Evolutionary conservation across 1,140 invertebrate species (phyloP), one percentile per base, ranked within the genome.

Genomic region (Drosophila tristis): DNA sequence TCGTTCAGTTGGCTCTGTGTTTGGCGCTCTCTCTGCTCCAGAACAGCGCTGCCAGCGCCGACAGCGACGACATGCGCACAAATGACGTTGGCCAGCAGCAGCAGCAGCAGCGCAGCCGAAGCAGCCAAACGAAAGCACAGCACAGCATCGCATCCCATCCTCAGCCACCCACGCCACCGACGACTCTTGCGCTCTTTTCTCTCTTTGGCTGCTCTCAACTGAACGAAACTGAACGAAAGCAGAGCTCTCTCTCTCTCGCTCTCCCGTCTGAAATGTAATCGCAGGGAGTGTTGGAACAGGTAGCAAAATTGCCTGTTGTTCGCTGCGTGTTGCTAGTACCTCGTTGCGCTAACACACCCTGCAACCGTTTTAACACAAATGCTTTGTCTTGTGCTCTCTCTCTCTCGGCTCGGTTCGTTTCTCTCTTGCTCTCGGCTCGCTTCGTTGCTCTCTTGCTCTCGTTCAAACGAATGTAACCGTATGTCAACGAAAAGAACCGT

Each of bases 111-210:
- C 61, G 66, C 61, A 54, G 31, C 48, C 35, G 35, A 39, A 39
- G 35, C 35, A 39, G 35, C 5, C 4, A 39, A 39, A 39, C 35
- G 35, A 39, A 49, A 59, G 57, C 74, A 73, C 70, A 61, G 26
- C 51, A 73, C 70, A 61, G 26, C 51, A 49, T 67, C 72, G 49
- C 67, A 31, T 31, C 31, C 31, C 31, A 31, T 42, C 31, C 62
- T 25, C 42, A 4, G 9, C 16, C 9, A 23, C 31, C 31, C 80
- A 76, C 80, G 62, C 80, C 1, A 2, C 4, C 4, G 5, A 84
- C 80, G 56, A 82, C 79, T 78, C 61, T 82, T 82, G 80, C 80
- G 80, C 80, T 67, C 35, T 67, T 39, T 66, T 51, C 48, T 9
- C 42, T n/a, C 20, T 5, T 8, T 35, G 42, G 23, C 13, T 4